Percentiles rank a stretch among this genome's conserved stretches.
phyloP scores from a whole-genome alignment of 2,888 invertebrate genomes.

The Aproaerema taeniolella region DNA sequence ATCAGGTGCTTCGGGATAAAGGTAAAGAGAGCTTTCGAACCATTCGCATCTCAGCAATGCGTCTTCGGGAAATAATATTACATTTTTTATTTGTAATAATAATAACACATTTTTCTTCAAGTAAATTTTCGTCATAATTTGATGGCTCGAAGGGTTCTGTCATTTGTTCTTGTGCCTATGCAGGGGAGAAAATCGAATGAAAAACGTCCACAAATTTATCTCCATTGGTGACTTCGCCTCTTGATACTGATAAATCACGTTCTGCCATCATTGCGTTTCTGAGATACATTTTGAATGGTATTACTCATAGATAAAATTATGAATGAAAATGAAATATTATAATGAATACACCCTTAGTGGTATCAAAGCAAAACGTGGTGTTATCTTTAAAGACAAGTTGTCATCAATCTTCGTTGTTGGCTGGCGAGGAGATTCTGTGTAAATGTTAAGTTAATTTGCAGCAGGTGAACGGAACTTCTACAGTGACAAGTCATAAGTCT shows the following conservation, averaged over 20 bases:
- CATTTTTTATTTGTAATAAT: conserved; percentile 33
- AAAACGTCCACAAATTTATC: conserved; percentile 47
- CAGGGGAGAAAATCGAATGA: conserved; percentile 37
- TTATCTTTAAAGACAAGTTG: conserved; percentile 24
- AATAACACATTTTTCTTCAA: conserved; percentile 31
- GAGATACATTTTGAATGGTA: conserved; percentile 23
- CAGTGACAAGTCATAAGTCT: conserved; percentile 12
- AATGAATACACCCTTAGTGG: conserved; percentile 17
- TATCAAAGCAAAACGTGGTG: conserved; percentile 24
- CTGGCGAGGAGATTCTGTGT: conserved; percentile 15
- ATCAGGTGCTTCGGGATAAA: too few species aligned
- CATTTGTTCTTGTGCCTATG: conserved; percentile 31
- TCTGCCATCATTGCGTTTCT: conserved; percentile 24
- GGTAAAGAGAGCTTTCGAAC: too few species aligned
- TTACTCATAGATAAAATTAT: conserved; percentile 2
- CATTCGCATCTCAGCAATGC: too few species aligned
- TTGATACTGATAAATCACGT: conserved; percentile 50
- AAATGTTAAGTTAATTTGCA: conserved; percentile 19
- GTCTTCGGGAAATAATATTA: too few species aligned
- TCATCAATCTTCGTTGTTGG: conserved; percentile 25
- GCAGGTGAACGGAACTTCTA: conserved; percentile 21
- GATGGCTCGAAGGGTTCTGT: conserved; percentile 24
- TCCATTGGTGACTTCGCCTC: conserved; percentile 43
- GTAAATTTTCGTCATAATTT: conserved; percentile 41
- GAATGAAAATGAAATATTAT: conserved; percentile 9